Base-by-base conservation (phyloP, 2,797 vertebrate genomes). In the Urocyon cinereoargenteus region DNA sequence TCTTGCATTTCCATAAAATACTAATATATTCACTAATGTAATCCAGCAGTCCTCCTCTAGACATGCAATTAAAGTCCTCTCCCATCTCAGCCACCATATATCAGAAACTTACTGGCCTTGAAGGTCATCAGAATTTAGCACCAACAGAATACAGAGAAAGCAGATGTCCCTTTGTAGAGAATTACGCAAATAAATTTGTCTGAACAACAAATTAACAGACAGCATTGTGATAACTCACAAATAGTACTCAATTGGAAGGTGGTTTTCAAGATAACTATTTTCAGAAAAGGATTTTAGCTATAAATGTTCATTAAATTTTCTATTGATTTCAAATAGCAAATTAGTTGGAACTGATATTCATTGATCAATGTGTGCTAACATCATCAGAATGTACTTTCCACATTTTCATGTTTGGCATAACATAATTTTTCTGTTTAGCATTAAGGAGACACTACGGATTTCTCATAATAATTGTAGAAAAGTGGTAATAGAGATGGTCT, bases 121-220 rank as follows among this genome's bases (percentile, higher is more conserved):
- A 97, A 98, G 97, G 97, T 97, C 97, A 97, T 82, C 49, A 96
- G 83, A 98, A 97, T 97, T 94, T 96, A 97, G 70, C 36, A 95
- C 75, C 88, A 91, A 84, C 22, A 75, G 57, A 87, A 95, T 59
- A 55, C 24, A 92, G 59, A 94, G 16, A 89, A 53, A 97, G 36
- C 86, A 93, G 86, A 96, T 96, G 89, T 91, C 91, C 93, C 53
- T 93, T 92, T 90, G 61, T 93, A 87, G 55, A 94, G 18, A 97
- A 97, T 91, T 79, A 55, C 28, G 45, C 21, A 96, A 95, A 94
- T 97, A 96, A 84, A 96, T 96, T 96, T 94, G 96, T 86, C 34
- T 78, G 66, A 96, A 90, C 91, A 95, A 89, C 78, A 45, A 93
- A 94, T 92, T 86, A 92, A 90, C 70, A 85, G 40, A 89, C 91